Base-by-base conservation (phyloP, 2,113 vertebrate species). In the Ramphastos sulfuratus region DNA sequence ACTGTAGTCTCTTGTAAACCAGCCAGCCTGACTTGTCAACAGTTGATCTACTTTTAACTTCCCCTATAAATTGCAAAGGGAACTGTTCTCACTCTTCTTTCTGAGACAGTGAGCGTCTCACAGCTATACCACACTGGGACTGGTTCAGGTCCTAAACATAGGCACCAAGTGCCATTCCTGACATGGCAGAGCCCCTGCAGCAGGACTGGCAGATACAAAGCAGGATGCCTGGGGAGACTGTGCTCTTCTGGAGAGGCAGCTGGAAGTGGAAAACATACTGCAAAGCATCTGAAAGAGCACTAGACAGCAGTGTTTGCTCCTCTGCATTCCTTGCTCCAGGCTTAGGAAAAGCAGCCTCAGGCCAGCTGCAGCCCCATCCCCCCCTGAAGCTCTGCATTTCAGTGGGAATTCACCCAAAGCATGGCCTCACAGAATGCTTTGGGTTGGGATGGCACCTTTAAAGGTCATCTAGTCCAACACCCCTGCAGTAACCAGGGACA, bases 1-100 rank as follows among this genome's bases (percentile, higher is more conserved):
- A 30, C 31, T 86, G 87, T 72, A 91, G 70, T 92, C 65, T 91
- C 87, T 63, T 91, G 87, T 91, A 94, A 94, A 94, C 82, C 90
- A 91, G 87, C 93, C 95, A 96, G 39, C 73, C 50, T 91, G 85
- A 92, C 90, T 95, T 94, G 91, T 93, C 91, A 94, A 72, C 87
- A 92, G 85, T 46, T 0, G 1, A 75, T 90, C 90, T 95, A 91
- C 84, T 95, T 96, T 92, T 96, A 96, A 94, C 82, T 94, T 92
- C 37, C 66, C 85, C 58, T 88, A 91, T 84, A 94, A 90, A 95
- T 88, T 90, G 90, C 82, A 87, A 88, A 92, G 52, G 25, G 58
- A 96, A 75, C 77, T 87, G 77, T 93, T 96, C 87, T 96, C 76
- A 59, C 87, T 89, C 90, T 72, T 75, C 39, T 63, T 69, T 71